Evolutionary conservation across 2,888 invertebrate genomes (phyloP).

Genomic region (Eurois occulta): DNA sequence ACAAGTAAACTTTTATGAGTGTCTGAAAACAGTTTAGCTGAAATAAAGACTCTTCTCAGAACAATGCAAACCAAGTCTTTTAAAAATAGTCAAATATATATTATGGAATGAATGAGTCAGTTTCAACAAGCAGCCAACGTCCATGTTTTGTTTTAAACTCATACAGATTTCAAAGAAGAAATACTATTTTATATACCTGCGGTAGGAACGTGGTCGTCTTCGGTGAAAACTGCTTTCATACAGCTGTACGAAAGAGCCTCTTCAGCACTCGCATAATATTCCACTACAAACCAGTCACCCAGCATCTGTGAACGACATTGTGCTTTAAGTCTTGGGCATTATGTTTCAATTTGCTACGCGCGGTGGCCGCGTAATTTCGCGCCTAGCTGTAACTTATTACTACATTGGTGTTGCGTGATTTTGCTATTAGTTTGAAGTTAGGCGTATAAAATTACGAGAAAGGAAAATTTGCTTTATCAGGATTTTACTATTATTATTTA

Average conservation of each 20-base stretch:
- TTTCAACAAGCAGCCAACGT: constrained; percentile 25
- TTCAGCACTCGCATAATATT: constrained; percentile 97
- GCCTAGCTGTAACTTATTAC: constrained; percentile 54
- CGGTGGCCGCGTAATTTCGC: constrained; percentile 37
- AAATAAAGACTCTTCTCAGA: constrained; percentile 7
- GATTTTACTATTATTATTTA: not conserved
- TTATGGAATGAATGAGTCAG: constrained; percentile 13
- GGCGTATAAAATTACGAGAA: constrained; percentile 40
- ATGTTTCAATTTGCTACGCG: constrained; percentile 28
- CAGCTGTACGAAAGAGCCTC: constrained; percentile 96
- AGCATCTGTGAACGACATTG: constrained; percentile 91
- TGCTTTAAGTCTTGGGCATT: accelerated
- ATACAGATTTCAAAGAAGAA: constrained; percentile 21
- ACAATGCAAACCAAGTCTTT: constrained; percentile 7
- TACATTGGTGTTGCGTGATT: constrained; percentile 34
- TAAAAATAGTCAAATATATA: constrained; percentile 34
- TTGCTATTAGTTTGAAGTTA: constrained; percentile 52
- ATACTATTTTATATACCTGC: constrained; percentile 73
- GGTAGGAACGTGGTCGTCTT: constrained; percentile 85
- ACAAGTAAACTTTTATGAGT: not conserved
- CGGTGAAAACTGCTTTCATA: constrained; percentile 94
- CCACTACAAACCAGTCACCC: constrained; percentile 96
- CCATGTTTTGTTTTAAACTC: constrained; percentile 4
- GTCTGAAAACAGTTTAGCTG: constrained; percentile 11
- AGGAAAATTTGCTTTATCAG: not conserved